Evolutionary conservation across 2,888 invertebrate genomes (phyloP), one percentile per base, ranked within the genome.

Genomic region (Lingula anatina): DNA sequence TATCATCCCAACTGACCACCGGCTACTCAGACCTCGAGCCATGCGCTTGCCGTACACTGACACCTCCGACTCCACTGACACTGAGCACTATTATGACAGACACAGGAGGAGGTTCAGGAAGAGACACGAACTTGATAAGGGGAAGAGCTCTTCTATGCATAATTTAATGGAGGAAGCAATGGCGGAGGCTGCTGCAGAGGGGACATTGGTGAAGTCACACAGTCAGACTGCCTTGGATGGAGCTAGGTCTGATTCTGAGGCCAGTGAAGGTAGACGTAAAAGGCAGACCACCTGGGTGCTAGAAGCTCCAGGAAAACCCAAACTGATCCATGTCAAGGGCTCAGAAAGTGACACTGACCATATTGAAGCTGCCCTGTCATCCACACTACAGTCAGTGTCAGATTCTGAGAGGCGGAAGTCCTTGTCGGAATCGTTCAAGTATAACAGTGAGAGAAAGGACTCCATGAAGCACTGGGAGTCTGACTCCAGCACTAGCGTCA

Each of bases 61-160:
- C n/a, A 63, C 65, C 2, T 68, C 67, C n/a, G 68, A 69, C 49
- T 67, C 66, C 2, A 64, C 68, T 5, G 70, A 70, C 51, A 62
- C 59, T 24, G 70, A 70, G 51, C 53, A 53, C 26, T 23, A 23
- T 18, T 55, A 55, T 27, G 61, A 59, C 36, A 59, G 60, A 39
- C 31, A 31, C 31, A 57, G 58, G 38, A 47, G 63, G 40, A 54
- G 59, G 18, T 59, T 60, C 39, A 59, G 59, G 44, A 63, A 61
- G 40, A 64, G 62, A 41, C 60, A 61, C 49, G 58, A 65, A 40
- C 53, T 65, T 23, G 67, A 70, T 44, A 59, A 59, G 50, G 52
- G 55, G n/a, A 69, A 67, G 50, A 70, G 62, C 54, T 59, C 56
- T n/a, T 69, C 69, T 2, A 50, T 62, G 47, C 59, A 60, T 52